These are phyloP conservation scores for Blomia tropicalis DNA, from an alignment of 2,888 invertebrate genomes.

Conservation along the genomic window DNA sequence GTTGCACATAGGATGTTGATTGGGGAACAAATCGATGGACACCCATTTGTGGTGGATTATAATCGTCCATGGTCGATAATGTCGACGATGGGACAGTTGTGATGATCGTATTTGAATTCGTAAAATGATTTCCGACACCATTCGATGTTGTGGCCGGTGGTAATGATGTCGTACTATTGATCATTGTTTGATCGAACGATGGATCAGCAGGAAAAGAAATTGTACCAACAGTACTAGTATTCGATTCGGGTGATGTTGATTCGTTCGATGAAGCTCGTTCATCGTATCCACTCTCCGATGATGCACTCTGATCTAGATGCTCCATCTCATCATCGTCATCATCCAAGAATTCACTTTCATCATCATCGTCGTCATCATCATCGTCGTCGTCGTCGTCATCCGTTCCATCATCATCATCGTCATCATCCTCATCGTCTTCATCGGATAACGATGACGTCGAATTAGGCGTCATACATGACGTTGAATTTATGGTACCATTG, in stretches of 20 bases:
- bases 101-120: background rate
- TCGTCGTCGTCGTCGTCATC: background rate
- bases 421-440: too few species aligned
- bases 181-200: background rate
- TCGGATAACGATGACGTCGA: background rate
- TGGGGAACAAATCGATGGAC: background rate
- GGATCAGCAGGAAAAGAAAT: too few species aligned
- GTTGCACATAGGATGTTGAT: background rate
- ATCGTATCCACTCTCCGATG: background rate
- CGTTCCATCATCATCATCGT: background rate
- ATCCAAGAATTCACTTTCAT: background rate
- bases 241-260: background rate
- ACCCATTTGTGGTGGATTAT: background rate
- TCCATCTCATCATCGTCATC: background rate
- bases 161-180: background rate
- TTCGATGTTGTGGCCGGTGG: background rate
- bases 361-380: background rate
- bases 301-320: background rate
- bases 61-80: background rate
- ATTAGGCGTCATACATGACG: background rate
- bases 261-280: background rate
- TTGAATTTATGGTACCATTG: too few species aligned
- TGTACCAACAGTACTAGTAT: background rate
- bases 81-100: background rate
- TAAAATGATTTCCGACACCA: background rate